Evolutionary conservation across 1,140 invertebrate genomes (phyloP).

Genomic region (Heterodera carotae): DNA sequence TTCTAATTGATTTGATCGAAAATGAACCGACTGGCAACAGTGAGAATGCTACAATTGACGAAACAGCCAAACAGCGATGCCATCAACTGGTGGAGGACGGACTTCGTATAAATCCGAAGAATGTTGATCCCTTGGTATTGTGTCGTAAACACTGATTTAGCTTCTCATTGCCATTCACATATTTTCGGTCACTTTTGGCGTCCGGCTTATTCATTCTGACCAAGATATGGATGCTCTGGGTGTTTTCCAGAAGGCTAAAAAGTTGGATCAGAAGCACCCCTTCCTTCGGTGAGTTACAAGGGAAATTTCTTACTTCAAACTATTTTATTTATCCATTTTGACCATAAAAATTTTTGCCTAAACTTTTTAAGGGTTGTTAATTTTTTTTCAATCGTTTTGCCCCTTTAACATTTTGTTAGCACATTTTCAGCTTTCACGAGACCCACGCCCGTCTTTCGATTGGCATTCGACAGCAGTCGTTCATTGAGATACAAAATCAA

Average conservation of each 20-base stretch:
- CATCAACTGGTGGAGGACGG: constrained; percentile 17
- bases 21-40: neutral
- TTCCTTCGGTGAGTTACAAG: constrained; percentile 15
- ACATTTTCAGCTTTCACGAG: constrained; percentile 27
- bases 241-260: constrained; percentile 18
- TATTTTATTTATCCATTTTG: neutral
- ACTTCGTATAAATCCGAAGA: constrained; percentile 24
- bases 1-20: neutral
- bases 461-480: neutral
- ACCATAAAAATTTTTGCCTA: constrained; percentile 3
- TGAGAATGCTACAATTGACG: neutral
- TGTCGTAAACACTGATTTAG: neutral
- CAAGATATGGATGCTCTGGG: neutral
- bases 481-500: constrained; percentile 13
- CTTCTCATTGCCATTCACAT: too few relatives aligned
- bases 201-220: neutral
- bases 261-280: constrained; percentile 17
- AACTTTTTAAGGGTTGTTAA: neutral
- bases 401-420: too few relatives aligned
- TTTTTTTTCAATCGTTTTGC: neutral
- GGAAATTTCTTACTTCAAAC: too few relatives aligned
- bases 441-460: constrained; percentile 5
- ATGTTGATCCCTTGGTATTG: constrained; percentile 29
- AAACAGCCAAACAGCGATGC: neutral
- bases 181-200: constrained; percentile 13